Percentiles rank a stretch among this genome's conserved stretches.
phyloP scores from a whole-genome alignment of 2,888 invertebrate species.

The Leucania comma region DNA sequence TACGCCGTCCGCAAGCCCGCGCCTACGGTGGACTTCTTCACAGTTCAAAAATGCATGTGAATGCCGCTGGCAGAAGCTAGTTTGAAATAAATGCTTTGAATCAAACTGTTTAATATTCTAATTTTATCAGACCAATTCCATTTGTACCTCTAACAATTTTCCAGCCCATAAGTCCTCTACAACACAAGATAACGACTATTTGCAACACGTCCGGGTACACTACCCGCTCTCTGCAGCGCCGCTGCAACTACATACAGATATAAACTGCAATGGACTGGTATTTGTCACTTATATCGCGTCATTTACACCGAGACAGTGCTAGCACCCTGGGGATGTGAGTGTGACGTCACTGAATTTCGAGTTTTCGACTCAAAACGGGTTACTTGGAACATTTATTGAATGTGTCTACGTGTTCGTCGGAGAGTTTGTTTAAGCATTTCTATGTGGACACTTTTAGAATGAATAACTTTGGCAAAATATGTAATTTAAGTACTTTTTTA shows the following conservation, averaged over 20 bases:
- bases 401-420: constrained; percentile 38
- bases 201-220: background rate
- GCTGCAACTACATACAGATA: constrained; percentile 27
- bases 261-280: constrained; percentile 61
- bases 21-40: too few species aligned
- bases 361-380: constrained; percentile 52
- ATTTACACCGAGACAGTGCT: constrained; percentile 62
- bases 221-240: constrained; percentile 25
- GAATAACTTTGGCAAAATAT: too few species aligned
- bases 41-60: too few species aligned
- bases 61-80: too few species aligned
- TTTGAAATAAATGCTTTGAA: background rate
- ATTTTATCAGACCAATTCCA: background rate
- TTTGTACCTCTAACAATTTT: background rate
- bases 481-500: too few species aligned
- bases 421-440: constrained; percentile 25
- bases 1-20: too few species aligned
- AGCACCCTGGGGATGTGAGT: constrained; percentile 41
- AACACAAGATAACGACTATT: constrained; percentile 1
- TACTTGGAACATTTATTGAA: constrained; percentile 62
- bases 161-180: background rate
- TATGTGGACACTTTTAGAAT: background rate
- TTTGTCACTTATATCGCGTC: constrained; percentile 63
- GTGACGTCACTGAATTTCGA: constrained; percentile 54
- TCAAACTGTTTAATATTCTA: background rate